Percentiles rank a stretch among this genome's conserved stretches.
These are phyloP conservation scores for Hesperophylax magnus DNA, from an alignment of 1,140 invertebrate genomes.

Conservation along the genomic window DNA sequence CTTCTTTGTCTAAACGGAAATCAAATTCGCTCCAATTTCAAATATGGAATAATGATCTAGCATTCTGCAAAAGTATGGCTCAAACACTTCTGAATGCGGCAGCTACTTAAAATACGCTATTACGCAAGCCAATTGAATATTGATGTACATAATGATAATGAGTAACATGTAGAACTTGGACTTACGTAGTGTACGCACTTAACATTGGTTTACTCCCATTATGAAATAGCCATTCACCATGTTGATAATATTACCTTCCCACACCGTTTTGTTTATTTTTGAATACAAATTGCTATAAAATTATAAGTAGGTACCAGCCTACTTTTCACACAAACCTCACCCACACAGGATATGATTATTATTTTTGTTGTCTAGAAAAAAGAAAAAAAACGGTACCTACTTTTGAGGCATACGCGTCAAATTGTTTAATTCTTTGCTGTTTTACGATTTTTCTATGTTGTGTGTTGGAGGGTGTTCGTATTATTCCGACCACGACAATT, in stretches of 20 bases:
- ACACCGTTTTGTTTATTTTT: slow-evolving; percentile 26
- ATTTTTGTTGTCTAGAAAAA: slow-evolving; percentile 5
- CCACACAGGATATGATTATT: not conserved
- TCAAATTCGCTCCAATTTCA: too few relatives aligned
- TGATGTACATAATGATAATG: not conserved
- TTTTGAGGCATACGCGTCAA: too few relatives aligned
- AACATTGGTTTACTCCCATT: slow-evolving; percentile 5
- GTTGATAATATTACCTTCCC: not conserved
- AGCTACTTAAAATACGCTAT: not conserved
- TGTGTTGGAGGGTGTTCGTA: too few relatives aligned
- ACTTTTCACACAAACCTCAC: slow-evolving; percentile 19
- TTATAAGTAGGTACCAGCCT: slow-evolving; percentile 9
- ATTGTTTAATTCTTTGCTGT: too few relatives aligned
- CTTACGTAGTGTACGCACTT: not conserved
- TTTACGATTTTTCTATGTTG: too few relatives aligned
- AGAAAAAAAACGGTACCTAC: not conserved
- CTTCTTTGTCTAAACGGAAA: too few relatives aligned
- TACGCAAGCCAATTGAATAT: not conserved
- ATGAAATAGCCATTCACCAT: slow-evolving; percentile 1
- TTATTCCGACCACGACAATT: too few relatives aligned
- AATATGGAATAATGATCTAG: too few relatives aligned
- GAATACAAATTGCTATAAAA: slow-evolving; percentile 26
- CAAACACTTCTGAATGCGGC: too few relatives aligned
- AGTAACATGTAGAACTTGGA: not conserved
- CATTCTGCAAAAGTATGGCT: too few relatives aligned